These are phyloP conservation scores for Danaus melanippus DNA, from an alignment of 1,140 invertebrate genomes.

Conservation along the genomic window DNA sequence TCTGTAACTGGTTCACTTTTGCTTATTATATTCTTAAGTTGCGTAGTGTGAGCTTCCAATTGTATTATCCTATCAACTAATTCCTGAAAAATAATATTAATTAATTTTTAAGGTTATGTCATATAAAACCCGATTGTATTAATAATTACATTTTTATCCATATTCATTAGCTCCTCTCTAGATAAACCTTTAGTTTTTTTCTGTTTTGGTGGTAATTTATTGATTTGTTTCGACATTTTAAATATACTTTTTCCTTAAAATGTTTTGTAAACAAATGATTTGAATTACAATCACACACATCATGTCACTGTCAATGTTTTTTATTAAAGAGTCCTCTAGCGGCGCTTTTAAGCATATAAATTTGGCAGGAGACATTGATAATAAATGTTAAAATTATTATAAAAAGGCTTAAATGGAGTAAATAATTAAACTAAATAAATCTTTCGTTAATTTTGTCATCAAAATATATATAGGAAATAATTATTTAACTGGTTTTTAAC, in stretches of 20 bases:
- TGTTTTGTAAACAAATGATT: conserved; percentile 4
- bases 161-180: conserved; percentile 38
- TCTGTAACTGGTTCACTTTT: conserved; percentile 49
- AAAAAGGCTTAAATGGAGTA: too few species aligned
- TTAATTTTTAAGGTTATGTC: conserved; percentile 23
- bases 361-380: too few species aligned
- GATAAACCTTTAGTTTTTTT: conserved; percentile 31
- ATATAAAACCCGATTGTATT: conserved; percentile 9
- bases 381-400: too few species aligned
- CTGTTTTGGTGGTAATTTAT: conserved; percentile 35
- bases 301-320: too few species aligned
- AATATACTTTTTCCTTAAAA: not conserved
- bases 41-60: conserved; percentile 76
- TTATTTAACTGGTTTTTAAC: too few species aligned
- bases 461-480: too few species aligned
- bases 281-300: not conserved
- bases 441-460: too few species aligned
- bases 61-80: conserved; percentile 76
- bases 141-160: conserved; percentile 49
- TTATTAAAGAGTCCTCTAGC: too few species aligned
- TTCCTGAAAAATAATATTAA: conserved; percentile 57
- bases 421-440: too few species aligned
- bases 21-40: conserved; percentile 76
- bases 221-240: conserved; percentile 19
- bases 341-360: too few species aligned